Conservation (phyloP, 2,797 vertebrate genomes). For the Hapalemur alaotrensis region DNA sequence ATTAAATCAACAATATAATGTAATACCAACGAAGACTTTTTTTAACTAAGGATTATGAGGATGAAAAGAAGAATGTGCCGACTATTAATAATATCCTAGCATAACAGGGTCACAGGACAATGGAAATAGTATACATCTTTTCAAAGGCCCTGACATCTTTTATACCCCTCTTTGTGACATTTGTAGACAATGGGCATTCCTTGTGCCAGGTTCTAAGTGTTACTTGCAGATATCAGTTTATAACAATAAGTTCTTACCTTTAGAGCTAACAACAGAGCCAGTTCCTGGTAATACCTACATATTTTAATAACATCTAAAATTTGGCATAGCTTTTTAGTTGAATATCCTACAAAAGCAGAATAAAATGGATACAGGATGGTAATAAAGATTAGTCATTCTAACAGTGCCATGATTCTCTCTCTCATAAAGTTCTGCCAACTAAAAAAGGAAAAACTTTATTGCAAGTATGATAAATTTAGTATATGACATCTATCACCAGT, state of each 20-base stretch:
- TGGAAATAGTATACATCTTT: not conserved
- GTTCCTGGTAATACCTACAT: not conserved
- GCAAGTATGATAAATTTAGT: not conserved
- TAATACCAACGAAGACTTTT: not conserved
- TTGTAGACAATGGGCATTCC: not conserved
- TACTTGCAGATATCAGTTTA: conserved; percentile 4
- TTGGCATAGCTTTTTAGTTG: not conserved
- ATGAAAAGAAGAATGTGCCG: not conserved
- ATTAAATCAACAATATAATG: conserved; percentile 48
- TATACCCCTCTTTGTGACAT: not conserved
- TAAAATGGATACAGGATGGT: not conserved
- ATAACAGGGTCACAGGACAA: not conserved
- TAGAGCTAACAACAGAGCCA: not conserved
- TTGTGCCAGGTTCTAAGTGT: not conserved
- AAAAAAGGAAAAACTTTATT: not conserved
- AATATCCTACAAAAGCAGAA: conserved; percentile 5
- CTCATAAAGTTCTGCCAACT: conserved; percentile 2
- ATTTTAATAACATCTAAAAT: conserved; percentile 12
- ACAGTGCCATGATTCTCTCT: not conserved
- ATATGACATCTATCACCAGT: not conserved
- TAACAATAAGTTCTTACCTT: not conserved
- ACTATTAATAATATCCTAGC: not conserved
- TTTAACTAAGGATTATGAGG: not conserved
- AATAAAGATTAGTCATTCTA: not conserved
- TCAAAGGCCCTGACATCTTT: not conserved